These are phyloP conservation scores for Kryphioiulus occultus DNA, from an alignment of 2,888 invertebrate genomes.

Conservation along the genomic window DNA sequence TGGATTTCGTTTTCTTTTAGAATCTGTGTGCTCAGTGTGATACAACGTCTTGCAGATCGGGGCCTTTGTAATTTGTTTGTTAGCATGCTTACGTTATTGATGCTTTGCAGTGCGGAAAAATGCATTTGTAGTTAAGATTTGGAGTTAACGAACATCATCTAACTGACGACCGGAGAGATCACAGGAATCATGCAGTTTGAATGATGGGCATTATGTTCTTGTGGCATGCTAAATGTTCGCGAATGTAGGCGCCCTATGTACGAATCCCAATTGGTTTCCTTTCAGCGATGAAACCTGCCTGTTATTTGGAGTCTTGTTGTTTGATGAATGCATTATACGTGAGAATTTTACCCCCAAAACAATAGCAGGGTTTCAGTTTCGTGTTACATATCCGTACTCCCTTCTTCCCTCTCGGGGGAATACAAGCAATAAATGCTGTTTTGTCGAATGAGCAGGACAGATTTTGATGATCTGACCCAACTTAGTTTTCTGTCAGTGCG, in stretches of 20 bases:
- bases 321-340: not conserved
- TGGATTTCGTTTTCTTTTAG: too few species aligned
- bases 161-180: not conserved
- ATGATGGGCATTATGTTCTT: not conserved
- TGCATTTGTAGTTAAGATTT: not conserved
- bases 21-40: too few species aligned
- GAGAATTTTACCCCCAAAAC: not conserved
- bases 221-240: not conserved
- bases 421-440: constrained; percentile 2
- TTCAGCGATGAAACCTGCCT: too few species aligned
- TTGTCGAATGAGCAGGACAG: not conserved
- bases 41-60: too few species aligned
- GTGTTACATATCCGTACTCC: not conserved
- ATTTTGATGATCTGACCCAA: not conserved
- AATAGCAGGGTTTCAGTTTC: not conserved
- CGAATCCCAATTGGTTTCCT: too few species aligned
- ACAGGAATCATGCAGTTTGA: constrained; percentile 6
- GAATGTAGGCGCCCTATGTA: not conserved
- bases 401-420: not conserved
- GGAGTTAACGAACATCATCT: not conserved
- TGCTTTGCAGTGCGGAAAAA: not conserved
- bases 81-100: too few species aligned
- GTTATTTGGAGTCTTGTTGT: not conserved
- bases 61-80: too few species aligned
- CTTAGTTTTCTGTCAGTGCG: not conserved